Evolutionary conservation across 2,797 vertebrate species (phyloP).

Genomic region (Phrynocephalus guinanensis): DNA sequence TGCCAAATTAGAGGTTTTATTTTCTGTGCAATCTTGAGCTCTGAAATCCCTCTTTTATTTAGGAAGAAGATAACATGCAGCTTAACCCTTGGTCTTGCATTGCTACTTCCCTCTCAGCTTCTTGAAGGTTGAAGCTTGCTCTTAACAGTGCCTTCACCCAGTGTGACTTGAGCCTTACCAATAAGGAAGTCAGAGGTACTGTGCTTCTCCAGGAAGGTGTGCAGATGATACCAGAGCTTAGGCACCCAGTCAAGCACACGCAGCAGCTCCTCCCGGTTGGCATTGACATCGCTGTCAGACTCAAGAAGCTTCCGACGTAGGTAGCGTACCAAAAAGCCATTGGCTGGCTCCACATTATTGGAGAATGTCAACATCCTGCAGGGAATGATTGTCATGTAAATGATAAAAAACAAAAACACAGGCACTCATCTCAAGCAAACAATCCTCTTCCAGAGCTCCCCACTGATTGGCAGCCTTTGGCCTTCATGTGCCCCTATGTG

Average conservation of each 20-base stretch:
- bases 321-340: conserved; percentile 93
- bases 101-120: background rate
- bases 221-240: conserved; percentile 96
- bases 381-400: background rate
- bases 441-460: background rate
- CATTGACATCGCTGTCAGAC: conserved; percentile 80
- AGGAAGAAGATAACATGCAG: background rate
- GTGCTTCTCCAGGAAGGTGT: conserved; percentile 97
- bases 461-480: background rate
- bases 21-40: background rate
- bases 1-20: background rate
- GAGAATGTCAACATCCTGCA: conserved; percentile 95
- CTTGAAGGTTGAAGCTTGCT: background rate
- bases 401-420: fast-evolving
- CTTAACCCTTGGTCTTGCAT: background rate
- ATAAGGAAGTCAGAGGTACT: conserved; percentile 98
- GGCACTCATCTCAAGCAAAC: background rate
- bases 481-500: background rate
- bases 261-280: conserved; percentile 86
- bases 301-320: conserved; percentile 93
- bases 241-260: conserved; percentile 94
- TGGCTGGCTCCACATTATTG: conserved; percentile 96
- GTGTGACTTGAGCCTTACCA: conserved; percentile 74
- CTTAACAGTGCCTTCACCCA: background rate
- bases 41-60: background rate